Evolutionary conservation across 2,797 vertebrate species (phyloP), one percentile per base, ranked within the genome.

Genomic region (Cephalopachus bancanus): DNA sequence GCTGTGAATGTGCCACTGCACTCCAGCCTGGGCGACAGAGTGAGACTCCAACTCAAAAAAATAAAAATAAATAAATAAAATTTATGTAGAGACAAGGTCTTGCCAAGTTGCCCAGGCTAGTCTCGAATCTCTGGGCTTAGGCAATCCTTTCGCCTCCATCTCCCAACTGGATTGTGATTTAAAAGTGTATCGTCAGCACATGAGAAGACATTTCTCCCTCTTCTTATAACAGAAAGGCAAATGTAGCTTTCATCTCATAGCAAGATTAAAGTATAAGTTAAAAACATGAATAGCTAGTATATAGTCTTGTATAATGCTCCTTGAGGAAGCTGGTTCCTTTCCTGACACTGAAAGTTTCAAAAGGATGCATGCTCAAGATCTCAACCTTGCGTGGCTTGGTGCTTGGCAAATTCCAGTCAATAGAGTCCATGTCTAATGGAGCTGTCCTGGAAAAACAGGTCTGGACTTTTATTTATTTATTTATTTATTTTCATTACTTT

Each of bases 321-420:
- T 55, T 83, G 15, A 93, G 49, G 19, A 94, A 84, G 55, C 53
- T 5, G 37, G 28, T 79, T 87, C 28, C 16, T 62, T 93, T 84
- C 69, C 75, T 91, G 62, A 53, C 64, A 80, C 75, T 72, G 69
- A 83, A 85, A 65, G 89, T 83, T 94, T 71, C 76, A 90, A 89
- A 67, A 75, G 60, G 30, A 55, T 83, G 49, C 85, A 37, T 71
- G 20, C 19, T 95, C 49, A 93, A 1, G 83, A 6, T 76, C 17
- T 84, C 67, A 67, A 19, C 37, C 28, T 81, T 85, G 1, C 49
- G 24, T 76, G 75, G 11, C n/a, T 76, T 83, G 53, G 57, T 89
- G 17, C 22, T 24, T 71, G 94, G 28, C n/a, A 93, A 71, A 19
- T 90, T 93, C 37, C 24, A 85, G 28, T 74, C 93, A 83, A 69